phyloP scores from a whole-genome alignment of 2,113 vertebrate species.

The Podocnemis expansa region DNA sequence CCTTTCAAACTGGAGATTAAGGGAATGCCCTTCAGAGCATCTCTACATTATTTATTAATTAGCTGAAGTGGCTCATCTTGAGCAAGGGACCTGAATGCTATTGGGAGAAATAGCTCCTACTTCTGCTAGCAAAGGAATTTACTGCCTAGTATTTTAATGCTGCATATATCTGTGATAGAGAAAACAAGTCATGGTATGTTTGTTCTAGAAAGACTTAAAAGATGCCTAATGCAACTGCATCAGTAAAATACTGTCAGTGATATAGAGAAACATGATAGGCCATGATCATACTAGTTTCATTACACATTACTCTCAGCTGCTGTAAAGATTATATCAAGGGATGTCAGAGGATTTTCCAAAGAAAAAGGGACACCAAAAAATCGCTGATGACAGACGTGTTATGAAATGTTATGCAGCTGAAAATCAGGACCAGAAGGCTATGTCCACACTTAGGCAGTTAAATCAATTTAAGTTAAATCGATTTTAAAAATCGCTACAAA shows the following conservation, averaged over 20 bases:
- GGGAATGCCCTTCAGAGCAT: neutral
- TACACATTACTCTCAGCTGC: neutral
- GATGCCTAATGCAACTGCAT: neutral
- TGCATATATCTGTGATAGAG: neutral
- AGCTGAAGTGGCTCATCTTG: neutral
- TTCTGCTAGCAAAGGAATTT: neutral
- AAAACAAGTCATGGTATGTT: neutral
- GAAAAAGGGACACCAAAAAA: neutral
- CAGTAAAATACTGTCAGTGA: neutral
- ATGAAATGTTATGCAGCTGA: neutral
- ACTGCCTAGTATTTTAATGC: neutral
- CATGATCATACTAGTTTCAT: neutral
- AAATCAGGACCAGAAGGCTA: no score
- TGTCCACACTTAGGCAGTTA: no score
- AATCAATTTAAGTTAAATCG: no score
- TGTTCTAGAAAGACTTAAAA: neutral
- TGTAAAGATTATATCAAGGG: neutral
- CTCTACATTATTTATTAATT: neutral
- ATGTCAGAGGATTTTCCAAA: neutral
- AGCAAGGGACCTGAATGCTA: neutral
- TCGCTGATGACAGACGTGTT: neutral
- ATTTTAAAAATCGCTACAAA: no score
- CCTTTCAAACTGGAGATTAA: neutral
- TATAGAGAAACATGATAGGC: neutral
- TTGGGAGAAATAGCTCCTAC: neutral